Conservation (phyloP, 2,797 vertebrate genomes). For the Tragopan temminckii region DNA sequence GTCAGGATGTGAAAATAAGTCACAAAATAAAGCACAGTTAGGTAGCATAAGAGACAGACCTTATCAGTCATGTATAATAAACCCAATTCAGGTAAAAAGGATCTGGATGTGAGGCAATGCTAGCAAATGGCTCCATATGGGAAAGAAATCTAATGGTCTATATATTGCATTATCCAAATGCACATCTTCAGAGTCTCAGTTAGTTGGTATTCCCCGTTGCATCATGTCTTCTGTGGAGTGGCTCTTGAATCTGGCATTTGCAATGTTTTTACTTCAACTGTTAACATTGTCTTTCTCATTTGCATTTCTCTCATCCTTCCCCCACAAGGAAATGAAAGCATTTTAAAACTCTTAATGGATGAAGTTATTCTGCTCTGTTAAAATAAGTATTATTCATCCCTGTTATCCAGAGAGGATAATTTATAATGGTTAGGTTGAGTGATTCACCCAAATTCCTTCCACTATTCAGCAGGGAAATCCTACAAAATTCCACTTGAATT, state of each 20-base stretch:
- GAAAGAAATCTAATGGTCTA: background rate
- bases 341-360: background rate
- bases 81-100: background rate
- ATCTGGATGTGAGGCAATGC: background rate
- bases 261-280: constrained; percentile 20
- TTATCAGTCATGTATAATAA: background rate
- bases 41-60: background rate
- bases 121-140: background rate
- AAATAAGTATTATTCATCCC: background rate
- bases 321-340: background rate
- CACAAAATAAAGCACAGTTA: background rate
- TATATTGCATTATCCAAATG: background rate
- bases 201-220: background rate
- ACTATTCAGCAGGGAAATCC: background rate
- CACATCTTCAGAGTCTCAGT: background rate
- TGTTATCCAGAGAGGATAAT: background rate
- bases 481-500: background rate
- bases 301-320: constrained; percentile 18
- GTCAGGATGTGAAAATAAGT: background rate
- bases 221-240: background rate
- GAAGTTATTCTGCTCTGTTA: background rate
- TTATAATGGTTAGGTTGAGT: background rate
- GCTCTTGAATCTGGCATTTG: background rate
- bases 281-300: constrained; percentile 23
- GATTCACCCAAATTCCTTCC: background rate